Percentiles rank a stretch among this genome's conserved stretches.
phyloP scores from a whole-genome alignment of 1,140 invertebrate genomes.

The Orussus abietinus region DNA sequence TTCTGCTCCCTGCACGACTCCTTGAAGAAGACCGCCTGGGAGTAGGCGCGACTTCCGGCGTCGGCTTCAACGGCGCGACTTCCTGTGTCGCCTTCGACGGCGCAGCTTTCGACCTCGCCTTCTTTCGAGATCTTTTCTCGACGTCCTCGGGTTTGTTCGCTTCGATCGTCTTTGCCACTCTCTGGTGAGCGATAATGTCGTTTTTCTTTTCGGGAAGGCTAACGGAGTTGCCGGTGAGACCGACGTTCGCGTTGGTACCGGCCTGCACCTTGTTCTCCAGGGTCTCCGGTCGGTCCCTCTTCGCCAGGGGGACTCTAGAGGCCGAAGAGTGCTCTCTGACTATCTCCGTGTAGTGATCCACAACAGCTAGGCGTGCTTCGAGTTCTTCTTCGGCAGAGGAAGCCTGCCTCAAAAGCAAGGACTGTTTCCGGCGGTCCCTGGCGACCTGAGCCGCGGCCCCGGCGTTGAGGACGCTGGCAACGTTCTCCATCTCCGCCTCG shows the following conservation, averaged over 20 bases:
- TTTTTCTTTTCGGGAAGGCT: conserved; percentile 12
- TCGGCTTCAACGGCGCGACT: too few relatives aligned
- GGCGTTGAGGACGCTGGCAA: conserved; percentile 42
- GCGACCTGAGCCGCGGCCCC: conserved; percentile 37
- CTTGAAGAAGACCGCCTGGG: conserved; percentile 15
- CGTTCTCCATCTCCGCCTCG: conserved; percentile 20
- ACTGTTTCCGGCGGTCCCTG: conserved; percentile 30
- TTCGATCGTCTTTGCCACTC: conserved; percentile 3
- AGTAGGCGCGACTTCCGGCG: conserved; percentile 6
- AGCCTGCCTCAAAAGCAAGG: conserved; percentile 34
- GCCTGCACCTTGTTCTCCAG: conserved; percentile 13
- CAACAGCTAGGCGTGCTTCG: conserved; percentile 58
- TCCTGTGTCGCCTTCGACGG: too few relatives aligned
- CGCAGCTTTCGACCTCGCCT: background rate
- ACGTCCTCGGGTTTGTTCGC: conserved; percentile 14
- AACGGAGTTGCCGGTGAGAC: conserved; percentile 20
- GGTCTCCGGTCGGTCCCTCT: conserved; percentile 1
- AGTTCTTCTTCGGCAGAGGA: conserved; percentile 57
- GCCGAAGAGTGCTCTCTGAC: conserved; percentile 62
- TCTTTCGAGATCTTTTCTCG: too few relatives aligned
- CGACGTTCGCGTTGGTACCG: background rate
- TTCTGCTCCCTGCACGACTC: background rate
- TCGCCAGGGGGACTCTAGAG: conserved; percentile 3
- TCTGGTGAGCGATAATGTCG: conserved; percentile 1
- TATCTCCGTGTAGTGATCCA: conserved; percentile 77